These are phyloP conservation scores for Pristionchus fissidentatus DNA, from an alignment of 2,888 invertebrate genomes.

Conservation along the genomic window DNA sequence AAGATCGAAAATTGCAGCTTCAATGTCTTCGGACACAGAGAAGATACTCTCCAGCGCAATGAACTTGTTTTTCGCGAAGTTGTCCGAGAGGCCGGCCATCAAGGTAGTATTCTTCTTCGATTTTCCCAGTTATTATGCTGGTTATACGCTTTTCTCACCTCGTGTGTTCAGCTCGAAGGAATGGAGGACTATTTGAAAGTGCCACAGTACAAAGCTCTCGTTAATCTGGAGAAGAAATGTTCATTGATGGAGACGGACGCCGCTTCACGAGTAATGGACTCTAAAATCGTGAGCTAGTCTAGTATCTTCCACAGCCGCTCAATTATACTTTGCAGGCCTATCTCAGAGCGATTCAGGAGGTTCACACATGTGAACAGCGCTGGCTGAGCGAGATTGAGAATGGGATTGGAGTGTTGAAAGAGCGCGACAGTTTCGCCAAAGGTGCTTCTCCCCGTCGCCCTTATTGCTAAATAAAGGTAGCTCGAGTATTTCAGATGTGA, in stretches of 20 bases:
- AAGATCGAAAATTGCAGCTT: neutral
- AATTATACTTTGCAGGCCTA: slow-evolving; percentile 6
- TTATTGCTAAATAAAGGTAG: too few species aligned
- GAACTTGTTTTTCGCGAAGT: slow-evolving; percentile 2
- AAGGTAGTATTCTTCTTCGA: neutral
- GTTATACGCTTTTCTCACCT: too few species aligned
- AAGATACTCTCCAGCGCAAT: slow-evolving; percentile 15
- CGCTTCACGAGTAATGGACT: neutral
- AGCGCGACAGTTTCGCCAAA: slow-evolving; percentile 17
- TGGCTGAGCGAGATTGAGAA: slow-evolving; percentile 5
- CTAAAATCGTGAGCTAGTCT: neutral
- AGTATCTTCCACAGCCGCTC: neutral
- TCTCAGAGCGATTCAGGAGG: neutral
- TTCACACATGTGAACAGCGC: neutral
- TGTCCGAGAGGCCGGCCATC: neutral
- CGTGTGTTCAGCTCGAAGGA: slow-evolving; percentile 27
- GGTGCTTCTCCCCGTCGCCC: neutral
- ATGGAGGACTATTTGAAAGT: slow-evolving; percentile 41
- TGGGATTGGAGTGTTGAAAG: neutral
- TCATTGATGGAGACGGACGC: slow-evolving; percentile 4
- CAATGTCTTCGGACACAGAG: slow-evolving; percentile 8
- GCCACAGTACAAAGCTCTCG: slow-evolving; percentile 4
- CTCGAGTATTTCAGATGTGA: slow-evolving; percentile 22
- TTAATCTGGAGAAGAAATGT: neutral
- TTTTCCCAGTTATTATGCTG: neutral